phyloP scores from a whole-genome alignment of 2,797 vertebrate species.

The Amblyopsis hoosieri region DNA sequence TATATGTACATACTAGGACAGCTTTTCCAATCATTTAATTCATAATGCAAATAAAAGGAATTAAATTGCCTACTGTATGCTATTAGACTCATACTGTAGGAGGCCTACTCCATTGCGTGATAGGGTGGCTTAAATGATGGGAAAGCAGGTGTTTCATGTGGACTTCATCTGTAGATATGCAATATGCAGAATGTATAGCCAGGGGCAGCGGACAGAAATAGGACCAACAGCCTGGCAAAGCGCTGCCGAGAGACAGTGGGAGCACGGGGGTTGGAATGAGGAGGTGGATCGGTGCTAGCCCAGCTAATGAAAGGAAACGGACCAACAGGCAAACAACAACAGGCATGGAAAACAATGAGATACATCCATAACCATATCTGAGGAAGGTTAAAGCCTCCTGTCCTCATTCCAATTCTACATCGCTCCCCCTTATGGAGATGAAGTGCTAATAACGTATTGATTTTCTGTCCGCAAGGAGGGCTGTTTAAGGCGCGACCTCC shows the following conservation, averaged over 20 bases:
- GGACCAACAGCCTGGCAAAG: slow-evolving; percentile 75
- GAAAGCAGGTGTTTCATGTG: slow-evolving; percentile 69
- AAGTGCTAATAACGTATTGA: slow-evolving; percentile 79
- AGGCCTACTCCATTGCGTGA: too few species aligned
- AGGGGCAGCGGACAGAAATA: slow-evolving; percentile 69
- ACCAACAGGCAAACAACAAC: slow-evolving; percentile 52
- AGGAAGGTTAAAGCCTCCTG: slow-evolving; percentile 66
- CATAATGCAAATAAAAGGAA: too few species aligned
- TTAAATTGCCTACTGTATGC: too few species aligned
- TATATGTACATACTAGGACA: too few species aligned
- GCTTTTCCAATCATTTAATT: too few species aligned
- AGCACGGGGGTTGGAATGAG: slow-evolving; percentile 71
- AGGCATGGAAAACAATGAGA: slow-evolving; percentile 46
- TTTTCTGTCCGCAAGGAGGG: slow-evolving; percentile 49
- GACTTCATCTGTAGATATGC: slow-evolving; percentile 65
- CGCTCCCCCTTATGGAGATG: slow-evolving; percentile 49
- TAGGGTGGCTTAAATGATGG: neutral
- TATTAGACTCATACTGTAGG: too few species aligned
- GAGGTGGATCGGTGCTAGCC: slow-evolving; percentile 60
- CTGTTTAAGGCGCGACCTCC: slow-evolving; percentile 57
- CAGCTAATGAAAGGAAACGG: slow-evolving; percentile 59
- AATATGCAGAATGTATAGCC: slow-evolving; percentile 74
- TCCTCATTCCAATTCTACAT: slow-evolving; percentile 69
- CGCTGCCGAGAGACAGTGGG: slow-evolving; percentile 70
- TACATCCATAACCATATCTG: slow-evolving; percentile 68